These are phyloP conservation scores for Zelleria hepariella DNA, from an alignment of 2,888 invertebrate genomes.

Conservation along the genomic window DNA sequence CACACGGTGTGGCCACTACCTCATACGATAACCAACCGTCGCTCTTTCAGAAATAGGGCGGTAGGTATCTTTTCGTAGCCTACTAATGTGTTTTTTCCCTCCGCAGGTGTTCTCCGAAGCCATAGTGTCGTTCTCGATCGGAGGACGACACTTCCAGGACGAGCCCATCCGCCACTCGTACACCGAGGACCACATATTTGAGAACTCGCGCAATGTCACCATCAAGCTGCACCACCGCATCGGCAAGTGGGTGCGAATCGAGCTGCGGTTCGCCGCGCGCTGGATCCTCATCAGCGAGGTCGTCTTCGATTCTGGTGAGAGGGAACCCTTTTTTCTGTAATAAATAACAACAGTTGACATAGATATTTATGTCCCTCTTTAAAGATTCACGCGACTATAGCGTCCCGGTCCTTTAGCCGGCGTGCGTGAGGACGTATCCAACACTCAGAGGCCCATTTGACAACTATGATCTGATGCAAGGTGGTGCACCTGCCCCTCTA, in stretches of 20 bases:
- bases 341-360: no score
- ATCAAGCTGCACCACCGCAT: conserved; percentile 86
- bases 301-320: conserved; percentile 84
- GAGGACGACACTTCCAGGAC: conserved; percentile 82
- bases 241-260: conserved; percentile 84
- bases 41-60: no score
- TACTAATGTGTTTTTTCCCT: neutral
- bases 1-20: no score
- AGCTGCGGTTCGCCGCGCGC: conserved; percentile 82
- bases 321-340: conserved; percentile 2
- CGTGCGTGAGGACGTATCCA: no score
- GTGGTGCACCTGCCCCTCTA: no score
- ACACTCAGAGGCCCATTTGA: no score
- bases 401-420: no score
- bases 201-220: conserved; percentile 84
- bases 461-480: no score
- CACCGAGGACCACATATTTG: conserved; percentile 83
- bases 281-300: conserved; percentile 95
- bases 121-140: conserved; percentile 84
- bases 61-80: no score
- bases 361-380: no score
- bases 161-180: conserved; percentile 82
- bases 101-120: conserved; percentile 85
- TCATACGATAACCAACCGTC: no score
- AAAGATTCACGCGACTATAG: no score